Evolutionary conservation across 2,888 invertebrate genomes (phyloP), one percentile per base, ranked within the genome.

Genomic region (Eupsilia transversa): DNA sequence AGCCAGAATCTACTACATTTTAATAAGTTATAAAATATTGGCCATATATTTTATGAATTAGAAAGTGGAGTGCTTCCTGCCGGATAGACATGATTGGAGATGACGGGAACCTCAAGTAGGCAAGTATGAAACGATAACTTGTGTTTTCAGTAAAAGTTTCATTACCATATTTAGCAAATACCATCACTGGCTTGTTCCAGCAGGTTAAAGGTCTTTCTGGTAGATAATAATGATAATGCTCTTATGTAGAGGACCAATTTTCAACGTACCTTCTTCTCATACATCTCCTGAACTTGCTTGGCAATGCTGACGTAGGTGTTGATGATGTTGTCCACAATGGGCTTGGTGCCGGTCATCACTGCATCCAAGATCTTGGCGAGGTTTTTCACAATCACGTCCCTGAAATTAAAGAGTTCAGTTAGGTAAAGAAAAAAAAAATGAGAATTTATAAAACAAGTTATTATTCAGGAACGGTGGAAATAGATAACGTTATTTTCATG

Each of bases 321-420:
- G 12, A 81, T 82, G 56, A 93, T 84, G 69, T 89, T 90, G 41
- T 95, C 94, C 0, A 94, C 90, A 17, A 96, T 74, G 0, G 95
- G 95, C 23, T 92, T 92, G 57, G 93, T 91, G 1, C 87, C 88
- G 12, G 88, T 88, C 10, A 93, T 35, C 0, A 94, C 82, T 10
- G 93, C 93, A 5, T 94, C 93, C 66, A 96, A 88, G 54, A 95
- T 84, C 86, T 92, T 93, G 0, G 94, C 94, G 23, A 95, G 2
- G 80, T 90, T 92, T 10, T 92, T 87, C 33, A 91, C 90, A n/a
- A 96, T 84, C 33, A 91, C 91, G 68, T 92, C 81, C 41, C 95
- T 96, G 85, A 41, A 88, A 79, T 61, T 35, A 12, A 41, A 7
- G 0, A 60, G 12, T 33, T 52, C 30, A 0, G 14, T 59, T 59